Percentiles rank a stretch among this genome's conserved stretches.
phyloP scores from a whole-genome alignment of 2,888 invertebrate species.

The Crematogaster levior region DNA sequence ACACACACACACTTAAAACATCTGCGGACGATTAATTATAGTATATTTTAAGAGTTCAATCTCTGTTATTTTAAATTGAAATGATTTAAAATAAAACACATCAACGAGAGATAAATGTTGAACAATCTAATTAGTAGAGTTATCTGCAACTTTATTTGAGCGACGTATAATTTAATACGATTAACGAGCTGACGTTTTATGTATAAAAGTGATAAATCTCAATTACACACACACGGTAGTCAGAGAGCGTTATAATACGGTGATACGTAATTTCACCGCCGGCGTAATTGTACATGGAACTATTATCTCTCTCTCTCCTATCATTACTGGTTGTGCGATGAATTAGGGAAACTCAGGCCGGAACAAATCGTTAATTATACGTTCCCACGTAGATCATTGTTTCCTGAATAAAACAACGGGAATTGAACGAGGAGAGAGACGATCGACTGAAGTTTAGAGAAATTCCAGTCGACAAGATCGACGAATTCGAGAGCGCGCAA shows the following conservation, averaged over 20 bases:
- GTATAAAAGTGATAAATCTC: slow-evolving; percentile 26
- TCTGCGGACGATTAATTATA: background rate
- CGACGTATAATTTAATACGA: slow-evolving; percentile 5
- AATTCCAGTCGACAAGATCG: background rate
- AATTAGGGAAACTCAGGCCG: background rate
- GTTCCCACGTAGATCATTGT: slow-evolving; percentile 14
- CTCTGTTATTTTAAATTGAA: slow-evolving; percentile 1
- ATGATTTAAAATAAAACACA: background rate
- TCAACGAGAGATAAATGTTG: background rate
- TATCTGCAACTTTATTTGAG: background rate
- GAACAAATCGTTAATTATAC: slow-evolving; percentile 35
- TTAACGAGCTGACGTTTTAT: background rate
- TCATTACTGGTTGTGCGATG: slow-evolving; percentile 4
- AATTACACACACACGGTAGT: slow-evolving; percentile 6
- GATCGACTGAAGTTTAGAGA: background rate
- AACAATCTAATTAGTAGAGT: background rate
- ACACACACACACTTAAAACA: background rate
- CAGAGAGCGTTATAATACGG: background rate
- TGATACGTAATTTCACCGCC: slow-evolving; percentile 4
- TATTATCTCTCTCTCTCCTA: slow-evolving; percentile 13
- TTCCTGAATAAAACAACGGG: slow-evolving; percentile 1
- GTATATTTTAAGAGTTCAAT: background rate
- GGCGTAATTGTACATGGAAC: background rate
- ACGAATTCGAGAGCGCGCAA: background rate
- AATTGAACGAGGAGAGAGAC: background rate